Evolutionary conservation across 2,888 invertebrate genomes (phyloP).

Genomic region (Endotricha flammealis): DNA sequence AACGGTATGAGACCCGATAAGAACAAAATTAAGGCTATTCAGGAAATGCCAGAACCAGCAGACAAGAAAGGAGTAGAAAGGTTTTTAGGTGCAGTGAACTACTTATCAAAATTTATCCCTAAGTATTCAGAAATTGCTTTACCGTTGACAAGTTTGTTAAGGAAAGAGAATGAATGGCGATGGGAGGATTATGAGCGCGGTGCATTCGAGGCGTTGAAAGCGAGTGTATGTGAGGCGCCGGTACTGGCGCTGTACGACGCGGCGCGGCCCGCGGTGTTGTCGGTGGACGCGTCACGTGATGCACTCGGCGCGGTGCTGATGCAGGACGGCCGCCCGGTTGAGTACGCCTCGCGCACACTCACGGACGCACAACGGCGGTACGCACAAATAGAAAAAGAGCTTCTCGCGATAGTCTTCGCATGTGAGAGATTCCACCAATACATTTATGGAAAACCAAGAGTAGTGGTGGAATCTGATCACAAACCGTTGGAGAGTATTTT

Average conservation of each 20-base stretch:
- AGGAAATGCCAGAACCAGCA: neutral
- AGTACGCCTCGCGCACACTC: conserved; percentile 19
- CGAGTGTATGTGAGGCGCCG: conserved; percentile 12
- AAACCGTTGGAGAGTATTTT: conserved; percentile 24
- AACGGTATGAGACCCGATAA: conserved; percentile 5
- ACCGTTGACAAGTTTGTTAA: neutral
- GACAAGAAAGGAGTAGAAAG: neutral
- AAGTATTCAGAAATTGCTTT: neutral
- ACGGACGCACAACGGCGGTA: conserved; percentile 18
- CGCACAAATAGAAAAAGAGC: conserved; percentile 24
- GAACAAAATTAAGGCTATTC: neutral
- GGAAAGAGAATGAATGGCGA: neutral
- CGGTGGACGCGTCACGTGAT: conserved; percentile 17
- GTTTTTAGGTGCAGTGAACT: neutral
- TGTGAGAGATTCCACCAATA: conserved; percentile 16
- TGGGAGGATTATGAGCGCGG: neutral
- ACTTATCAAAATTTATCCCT: neutral
- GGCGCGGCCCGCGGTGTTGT: conserved; percentile 21
- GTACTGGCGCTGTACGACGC: conserved; percentile 17
- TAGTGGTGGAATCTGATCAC: conserved; percentile 16
- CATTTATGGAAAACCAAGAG: conserved; percentile 11
- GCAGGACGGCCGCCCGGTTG: conserved; percentile 18
- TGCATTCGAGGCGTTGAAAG: neutral
- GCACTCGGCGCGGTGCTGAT: conserved; percentile 19
- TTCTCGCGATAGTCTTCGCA: conserved; percentile 22